phyloP scores from a whole-genome alignment of 64 coral and sea anemone genomes.

The Stichodactyla mertensii region DNA sequence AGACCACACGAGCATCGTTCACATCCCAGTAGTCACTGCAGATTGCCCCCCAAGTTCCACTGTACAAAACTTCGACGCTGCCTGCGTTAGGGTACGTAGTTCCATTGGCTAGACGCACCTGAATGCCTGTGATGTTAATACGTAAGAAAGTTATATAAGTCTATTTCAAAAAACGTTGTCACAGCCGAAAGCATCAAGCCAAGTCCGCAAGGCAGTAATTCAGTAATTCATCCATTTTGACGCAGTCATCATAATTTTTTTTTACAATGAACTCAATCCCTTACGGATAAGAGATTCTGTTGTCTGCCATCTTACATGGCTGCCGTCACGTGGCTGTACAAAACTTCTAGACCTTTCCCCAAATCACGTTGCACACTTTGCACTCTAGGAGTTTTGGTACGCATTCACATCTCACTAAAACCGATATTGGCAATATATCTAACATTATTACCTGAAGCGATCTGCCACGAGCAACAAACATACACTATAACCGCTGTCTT shows the following conservation, averaged over 20 bases:
- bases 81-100: slow-evolving; percentile 23
- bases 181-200: too few species aligned
- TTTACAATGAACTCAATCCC: too few species aligned
- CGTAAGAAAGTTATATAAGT: background rate
- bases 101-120: background rate
- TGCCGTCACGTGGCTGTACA: too few species aligned
- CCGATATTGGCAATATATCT: background rate
- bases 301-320: too few species aligned
- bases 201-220: too few species aligned
- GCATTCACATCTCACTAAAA: background rate
- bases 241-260: too few species aligned
- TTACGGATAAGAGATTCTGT: too few species aligned
- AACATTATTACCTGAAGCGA: background rate
- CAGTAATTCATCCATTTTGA: too few species aligned
- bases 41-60: slow-evolving; percentile 41
- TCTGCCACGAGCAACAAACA: background rate
- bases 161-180: background rate
- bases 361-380: too few species aligned
- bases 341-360: too few species aligned
- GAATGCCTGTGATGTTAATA: background rate
- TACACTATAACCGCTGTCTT: background rate
- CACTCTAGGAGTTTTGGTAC: too few species aligned
- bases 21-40: slow-evolving; percentile 21
- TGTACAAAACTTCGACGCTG: slow-evolving; percentile 32
- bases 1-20: slow-evolving; percentile 33